Conservation (phyloP, 1,140 invertebrate species). For the Pteromalus puparum region DNA sequence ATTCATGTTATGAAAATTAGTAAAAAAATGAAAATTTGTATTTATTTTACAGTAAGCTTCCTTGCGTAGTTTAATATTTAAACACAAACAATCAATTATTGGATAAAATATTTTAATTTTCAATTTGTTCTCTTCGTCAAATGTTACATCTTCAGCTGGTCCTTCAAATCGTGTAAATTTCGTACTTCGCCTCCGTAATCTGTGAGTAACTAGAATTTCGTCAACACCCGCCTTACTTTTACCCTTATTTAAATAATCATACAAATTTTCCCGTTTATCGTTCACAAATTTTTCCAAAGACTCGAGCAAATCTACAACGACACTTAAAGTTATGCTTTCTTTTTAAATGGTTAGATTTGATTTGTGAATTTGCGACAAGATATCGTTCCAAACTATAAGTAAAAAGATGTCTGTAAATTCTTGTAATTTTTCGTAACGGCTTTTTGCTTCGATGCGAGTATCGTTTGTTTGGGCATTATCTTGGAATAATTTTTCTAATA, state of each 20-base stretch:
- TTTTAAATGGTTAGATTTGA: not conserved
- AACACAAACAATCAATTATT: not conserved
- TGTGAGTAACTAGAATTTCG: not conserved
- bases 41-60: not conserved
- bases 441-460: constrained; percentile 44
- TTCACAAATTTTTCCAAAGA: constrained; percentile 3
- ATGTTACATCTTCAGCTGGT: not conserved
- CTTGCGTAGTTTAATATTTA: not conserved
- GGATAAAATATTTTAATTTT: not conserved
- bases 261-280: not conserved
- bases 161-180: constrained; percentile 8
- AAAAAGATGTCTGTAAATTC: not conserved
- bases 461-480: constrained; percentile 28
- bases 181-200: not conserved
- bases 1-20: not conserved
- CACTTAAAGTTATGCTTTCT: not conserved
- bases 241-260: constrained; percentile 1
- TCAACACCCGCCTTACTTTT: not conserved
- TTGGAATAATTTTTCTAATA: constrained; percentile 33
- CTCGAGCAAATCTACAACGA: not conserved
- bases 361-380: not conserved
- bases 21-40: not conserved
- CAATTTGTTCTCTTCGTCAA: not conserved
- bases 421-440: not conserved
- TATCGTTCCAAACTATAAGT: constrained; percentile 15